These are phyloP conservation scores for Colius striatus DNA, from an alignment of 2,113 vertebrate species.

Conservation along the genomic window DNA sequence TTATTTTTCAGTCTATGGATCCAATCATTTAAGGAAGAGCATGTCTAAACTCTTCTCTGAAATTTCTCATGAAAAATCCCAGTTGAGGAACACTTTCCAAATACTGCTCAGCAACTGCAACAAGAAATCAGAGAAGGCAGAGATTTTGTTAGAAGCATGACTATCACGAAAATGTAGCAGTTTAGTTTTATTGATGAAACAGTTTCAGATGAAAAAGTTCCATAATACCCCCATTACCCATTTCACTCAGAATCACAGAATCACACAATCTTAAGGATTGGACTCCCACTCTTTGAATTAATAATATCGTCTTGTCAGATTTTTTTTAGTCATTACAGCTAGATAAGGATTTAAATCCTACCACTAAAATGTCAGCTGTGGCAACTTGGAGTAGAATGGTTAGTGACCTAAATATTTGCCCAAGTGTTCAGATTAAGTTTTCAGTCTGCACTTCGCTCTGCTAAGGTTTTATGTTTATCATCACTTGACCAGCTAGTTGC, in stretches of 20 bases:
- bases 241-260: background rate
- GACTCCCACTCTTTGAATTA: background rate
- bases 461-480: background rate
- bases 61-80: background rate
- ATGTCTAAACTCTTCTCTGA: background rate
- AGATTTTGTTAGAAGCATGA: background rate
- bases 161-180: background rate
- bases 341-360: background rate
- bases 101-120: background rate
- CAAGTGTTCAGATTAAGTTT: background rate
- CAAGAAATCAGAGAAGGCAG: background rate
- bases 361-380: background rate
- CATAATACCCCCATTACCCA: background rate
- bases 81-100: background rate
- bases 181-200: background rate
- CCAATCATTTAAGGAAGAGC: constrained; percentile 21
- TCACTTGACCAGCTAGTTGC: background rate
- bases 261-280: too few relatives aligned
- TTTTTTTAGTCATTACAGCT: background rate
- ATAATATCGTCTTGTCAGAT: background rate
- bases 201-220: background rate
- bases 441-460: background rate
- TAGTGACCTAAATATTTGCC: background rate
- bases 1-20: constrained; percentile 8
- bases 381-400: background rate